These are phyloP conservation scores for Cataglyphis albicans DNA, from an alignment of 2,888 invertebrate genomes.

Conservation along the genomic window DNA sequence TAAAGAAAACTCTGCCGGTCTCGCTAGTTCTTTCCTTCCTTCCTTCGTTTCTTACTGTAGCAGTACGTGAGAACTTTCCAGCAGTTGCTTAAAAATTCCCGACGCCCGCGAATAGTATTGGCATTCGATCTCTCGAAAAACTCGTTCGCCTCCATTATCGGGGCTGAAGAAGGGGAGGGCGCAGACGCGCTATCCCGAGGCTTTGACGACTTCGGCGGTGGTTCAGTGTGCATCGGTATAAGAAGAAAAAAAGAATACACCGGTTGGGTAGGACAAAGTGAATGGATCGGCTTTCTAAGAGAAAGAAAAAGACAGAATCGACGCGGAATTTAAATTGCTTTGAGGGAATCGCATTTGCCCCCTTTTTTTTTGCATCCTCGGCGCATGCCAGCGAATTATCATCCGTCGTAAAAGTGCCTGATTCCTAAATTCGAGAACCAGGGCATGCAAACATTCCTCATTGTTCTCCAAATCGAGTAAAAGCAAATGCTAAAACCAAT, in stretches of 20 bases:
- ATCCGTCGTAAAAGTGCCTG: conserved; percentile 45
- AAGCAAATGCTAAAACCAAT: not conserved
- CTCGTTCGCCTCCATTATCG: conserved; percentile 39
- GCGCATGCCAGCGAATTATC: conserved; percentile 48
- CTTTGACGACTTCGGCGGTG: conserved; percentile 53
- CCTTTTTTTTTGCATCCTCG: conserved; percentile 26
- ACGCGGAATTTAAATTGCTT: conserved; percentile 54
- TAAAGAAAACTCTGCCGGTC: conserved; percentile 40
- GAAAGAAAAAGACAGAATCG: conserved; percentile 16
- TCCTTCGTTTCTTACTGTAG: conserved; percentile 27
- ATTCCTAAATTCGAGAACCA: conserved; percentile 35
- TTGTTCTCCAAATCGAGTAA: not conserved
- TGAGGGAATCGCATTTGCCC: conserved; percentile 49
- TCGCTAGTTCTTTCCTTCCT: not conserved
- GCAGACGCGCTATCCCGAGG: conserved; percentile 16
- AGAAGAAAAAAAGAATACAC: not conserved
- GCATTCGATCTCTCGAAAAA: conserved; percentile 62
- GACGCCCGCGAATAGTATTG: conserved; percentile 53
- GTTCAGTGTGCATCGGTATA: conserved; percentile 39
- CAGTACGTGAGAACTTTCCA: conserved; percentile 49
- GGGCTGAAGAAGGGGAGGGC: conserved; percentile 20
- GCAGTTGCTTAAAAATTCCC: conserved; percentile 60
- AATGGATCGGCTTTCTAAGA: conserved; percentile 46
- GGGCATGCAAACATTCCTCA: conserved; percentile 15
- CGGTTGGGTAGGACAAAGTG: conserved; percentile 28